A percentile compares a stretch with the other conserved stretches of the same genome.
Conservation (phyloP, 2,113 vertebrate genomes). For the Paramormyrops kingsleyae region DNA sequence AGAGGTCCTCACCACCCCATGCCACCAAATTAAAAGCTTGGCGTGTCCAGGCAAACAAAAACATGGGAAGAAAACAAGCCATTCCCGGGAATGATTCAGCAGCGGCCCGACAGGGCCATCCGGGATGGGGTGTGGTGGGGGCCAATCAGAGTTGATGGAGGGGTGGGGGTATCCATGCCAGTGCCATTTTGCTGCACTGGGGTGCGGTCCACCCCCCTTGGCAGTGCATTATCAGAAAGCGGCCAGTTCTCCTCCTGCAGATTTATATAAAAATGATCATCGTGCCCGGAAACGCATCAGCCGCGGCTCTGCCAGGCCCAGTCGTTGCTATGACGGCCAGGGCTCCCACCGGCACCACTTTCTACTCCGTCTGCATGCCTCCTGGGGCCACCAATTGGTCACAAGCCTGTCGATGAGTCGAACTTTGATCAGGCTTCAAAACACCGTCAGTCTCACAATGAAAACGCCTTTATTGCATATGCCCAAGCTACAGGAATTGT, state of each 20-base stretch:
- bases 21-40: not conserved
- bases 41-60: not conserved
- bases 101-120: not conserved
- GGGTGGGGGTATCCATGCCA: not conserved
- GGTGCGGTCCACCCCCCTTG: not conserved
- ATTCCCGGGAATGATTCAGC: not conserved
- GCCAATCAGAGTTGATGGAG: not conserved
- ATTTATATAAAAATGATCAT: not conserved
- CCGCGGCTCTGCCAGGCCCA: not conserved
- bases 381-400: not conserved
- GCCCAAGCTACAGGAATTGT: not conserved
- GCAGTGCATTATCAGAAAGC: not conserved
- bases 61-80: not conserved
- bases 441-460: not conserved
- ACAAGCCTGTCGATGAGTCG: not conserved
- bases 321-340: not conserved
- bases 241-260: not conserved
- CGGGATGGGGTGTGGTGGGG: not conserved
- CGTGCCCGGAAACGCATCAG: not conserved
- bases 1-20: not conserved
- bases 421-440: not conserved
- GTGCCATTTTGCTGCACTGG: not conserved
- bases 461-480: not conserved
- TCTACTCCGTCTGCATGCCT: not conserved
- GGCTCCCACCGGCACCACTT: not conserved